Evolutionary conservation across 2,797 vertebrate genomes (phyloP), one percentile per base, ranked within the genome.

Genomic region (Anguilla pacifica): DNA sequence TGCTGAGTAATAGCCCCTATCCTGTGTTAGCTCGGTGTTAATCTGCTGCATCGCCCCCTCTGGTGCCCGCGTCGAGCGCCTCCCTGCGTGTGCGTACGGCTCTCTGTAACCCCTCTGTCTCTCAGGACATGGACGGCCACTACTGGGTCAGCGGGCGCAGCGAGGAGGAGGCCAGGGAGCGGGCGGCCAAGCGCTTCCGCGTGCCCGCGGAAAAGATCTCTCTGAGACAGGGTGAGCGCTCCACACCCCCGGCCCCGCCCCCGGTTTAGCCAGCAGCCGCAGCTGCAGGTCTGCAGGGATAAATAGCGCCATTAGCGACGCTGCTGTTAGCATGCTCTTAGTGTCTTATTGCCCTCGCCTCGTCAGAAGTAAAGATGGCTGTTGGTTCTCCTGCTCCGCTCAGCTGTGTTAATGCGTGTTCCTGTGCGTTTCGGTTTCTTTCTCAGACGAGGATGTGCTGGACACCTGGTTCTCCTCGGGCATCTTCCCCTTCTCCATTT

Each of bases 391-490:
- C 19, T n/a, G 67, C 61, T 74, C 35, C 31, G 28, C 28, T 13
- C 1, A 7, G 28, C 51, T 82, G 57, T 83, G n/a, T 83, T 57
- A n/a, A 77, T 39, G 53, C 59, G 86, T 86, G 74, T 88, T 72
- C 61, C n/a, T 88, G 67, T 88, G 46, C 43, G 59, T 64, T 67
- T 90, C 79, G 46, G 51, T 55, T 2, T 86, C 72, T 79, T 13
- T 93, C 92, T 85, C 92, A 99, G 98, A 99, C 85, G 98, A 97
- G 83, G 98, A 99, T 22, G 97, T 98, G 31, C 92, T 99, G 92
- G 98, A 99, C 90, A 99, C 98, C 35, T 99, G 98, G 98, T 99
- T 98, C 94, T 98, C 98, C 0, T 99, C 98, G 3, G 97, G 97
- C 74, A 95, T 98, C 90, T 98, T 98, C 91, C 98, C 98, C 19